Percentiles rank a stretch among this genome's conserved stretches.
Conservation (phyloP, 2,888 invertebrate species). For the Dasysyrphus albostriatus region DNA sequence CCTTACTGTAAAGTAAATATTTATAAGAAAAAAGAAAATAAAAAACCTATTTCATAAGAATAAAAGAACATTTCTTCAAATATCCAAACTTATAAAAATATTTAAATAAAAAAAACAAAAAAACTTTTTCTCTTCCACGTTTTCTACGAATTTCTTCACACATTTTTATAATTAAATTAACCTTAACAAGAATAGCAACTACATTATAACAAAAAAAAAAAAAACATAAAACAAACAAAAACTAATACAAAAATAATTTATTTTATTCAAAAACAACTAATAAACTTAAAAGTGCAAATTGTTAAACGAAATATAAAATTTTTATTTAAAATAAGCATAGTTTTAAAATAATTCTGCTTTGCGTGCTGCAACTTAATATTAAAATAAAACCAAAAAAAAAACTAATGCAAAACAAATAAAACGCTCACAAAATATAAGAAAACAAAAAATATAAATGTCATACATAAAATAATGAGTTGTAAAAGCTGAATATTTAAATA, state of each 20-base stretch:
- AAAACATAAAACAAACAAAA: conserved; percentile 10
- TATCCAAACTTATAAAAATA: conserved; percentile 62
- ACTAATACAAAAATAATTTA: conserved; percentile 28
- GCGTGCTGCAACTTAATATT: conserved; percentile 50
- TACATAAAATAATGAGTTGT: conserved; percentile 7
- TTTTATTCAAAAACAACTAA: conserved; percentile 54
- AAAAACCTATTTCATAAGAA: conserved; percentile 47
- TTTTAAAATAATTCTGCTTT: conserved; percentile 56
- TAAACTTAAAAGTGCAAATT: conserved; percentile 74
- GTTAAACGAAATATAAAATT: conserved; percentile 58
- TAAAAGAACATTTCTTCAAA: conserved; percentile 53
- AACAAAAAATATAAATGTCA: conserved; percentile 17
- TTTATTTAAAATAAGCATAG: conserved; percentile 4
- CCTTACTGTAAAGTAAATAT: conserved; percentile 53
- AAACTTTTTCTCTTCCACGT: conserved; percentile 78
- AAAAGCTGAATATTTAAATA: conserved; percentile 46
- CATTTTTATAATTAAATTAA: conserved; percentile 68
- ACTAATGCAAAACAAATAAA: conserved; percentile 15
- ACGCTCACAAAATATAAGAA: conserved; percentile 41
- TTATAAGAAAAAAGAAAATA: conserved; percentile 44
- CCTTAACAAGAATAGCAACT: conserved; percentile 53
- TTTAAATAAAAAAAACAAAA: conserved; percentile 19
- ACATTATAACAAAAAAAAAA: conserved; percentile 18
- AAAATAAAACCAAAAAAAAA: conserved; percentile 11
- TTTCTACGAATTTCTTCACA: conserved; percentile 76